These are phyloP conservation scores for Lycodopsis pacificus DNA, from an alignment of 2,797 vertebrate species.

Conservation along the genomic window DNA sequence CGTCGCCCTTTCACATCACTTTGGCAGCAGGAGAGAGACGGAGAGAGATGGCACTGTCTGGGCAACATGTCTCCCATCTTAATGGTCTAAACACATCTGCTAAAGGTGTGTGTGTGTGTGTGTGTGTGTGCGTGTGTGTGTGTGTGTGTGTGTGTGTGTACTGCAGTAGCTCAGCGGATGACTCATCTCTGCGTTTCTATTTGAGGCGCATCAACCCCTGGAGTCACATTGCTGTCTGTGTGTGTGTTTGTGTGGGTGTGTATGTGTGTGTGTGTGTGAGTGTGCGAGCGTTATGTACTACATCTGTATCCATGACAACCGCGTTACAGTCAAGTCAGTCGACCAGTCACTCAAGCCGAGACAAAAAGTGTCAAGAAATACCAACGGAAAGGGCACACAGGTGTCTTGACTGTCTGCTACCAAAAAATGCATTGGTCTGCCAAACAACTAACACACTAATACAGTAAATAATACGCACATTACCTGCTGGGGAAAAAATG, in stretches of 20 bases:
- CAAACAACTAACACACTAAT: background rate
- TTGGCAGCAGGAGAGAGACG: background rate
- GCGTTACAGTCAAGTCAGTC: constrained; percentile 57
- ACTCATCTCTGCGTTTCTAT: constrained; percentile 85
- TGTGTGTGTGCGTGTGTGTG: constrained; percentile 51
- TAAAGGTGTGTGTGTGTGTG: constrained; percentile 55
- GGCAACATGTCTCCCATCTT: constrained; percentile 68
- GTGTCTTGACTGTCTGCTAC: background rate
- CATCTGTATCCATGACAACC: constrained; percentile 73
- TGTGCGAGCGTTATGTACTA: constrained; percentile 46
- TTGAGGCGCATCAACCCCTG: constrained; percentile 83
- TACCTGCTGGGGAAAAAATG: background rate
- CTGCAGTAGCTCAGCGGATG: constrained; percentile 78
- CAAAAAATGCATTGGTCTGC: background rate
- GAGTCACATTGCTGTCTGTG: constrained; percentile 73
- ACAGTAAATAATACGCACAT: background rate
- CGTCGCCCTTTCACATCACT: constrained; percentile 3
- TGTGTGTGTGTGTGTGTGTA: constrained; percentile 50
- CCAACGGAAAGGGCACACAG: constrained; percentile 11
- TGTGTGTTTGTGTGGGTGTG: constrained; percentile 35
- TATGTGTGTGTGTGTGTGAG: constrained; percentile 22
- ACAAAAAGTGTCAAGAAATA: constrained; percentile 41
- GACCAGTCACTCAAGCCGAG: constrained; percentile 31
- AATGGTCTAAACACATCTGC: constrained; percentile 52
- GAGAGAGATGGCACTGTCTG: constrained; percentile 38